These are phyloP conservation scores for Ptychodera flava DNA, from an alignment of 35 echinoderm and acorn worm genomes.

Conservation along the genomic window DNA sequence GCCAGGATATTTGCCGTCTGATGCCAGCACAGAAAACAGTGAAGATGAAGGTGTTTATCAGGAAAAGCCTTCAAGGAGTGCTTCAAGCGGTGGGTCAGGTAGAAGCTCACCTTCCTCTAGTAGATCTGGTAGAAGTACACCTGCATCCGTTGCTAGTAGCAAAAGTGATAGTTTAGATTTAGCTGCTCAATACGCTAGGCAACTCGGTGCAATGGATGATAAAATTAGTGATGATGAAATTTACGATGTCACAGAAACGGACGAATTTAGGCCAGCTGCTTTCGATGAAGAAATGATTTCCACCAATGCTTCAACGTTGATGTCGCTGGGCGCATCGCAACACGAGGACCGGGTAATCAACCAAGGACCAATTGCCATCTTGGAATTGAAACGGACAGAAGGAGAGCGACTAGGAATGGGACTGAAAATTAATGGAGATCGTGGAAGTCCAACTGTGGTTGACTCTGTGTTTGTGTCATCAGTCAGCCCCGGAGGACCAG, in stretches of 20 bases:
- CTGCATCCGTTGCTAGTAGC: neutral
- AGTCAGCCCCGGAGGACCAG: conserved; percentile 56
- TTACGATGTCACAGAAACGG: too few relatives aligned
- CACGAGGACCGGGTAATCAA: neutral
- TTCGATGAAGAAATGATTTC: neutral
- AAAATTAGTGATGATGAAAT: neutral
- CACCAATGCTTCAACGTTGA: neutral
- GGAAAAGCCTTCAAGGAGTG: neutral
- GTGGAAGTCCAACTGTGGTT: conserved; percentile 45
- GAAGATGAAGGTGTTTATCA: neutral
- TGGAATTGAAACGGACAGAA: conserved; percentile 44
- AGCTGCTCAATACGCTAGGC: neutral
- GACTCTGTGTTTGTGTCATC: conserved; percentile 70
- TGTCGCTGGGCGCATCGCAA: neutral
- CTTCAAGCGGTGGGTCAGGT: neutral
- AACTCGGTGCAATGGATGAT: neutral
- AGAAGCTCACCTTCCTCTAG: neutral
- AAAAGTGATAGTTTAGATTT: neutral
- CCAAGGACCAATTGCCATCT: conserved; percentile 19
- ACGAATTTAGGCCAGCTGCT: neutral
- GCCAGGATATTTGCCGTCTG: neutral
- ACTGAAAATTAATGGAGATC: conserved; percentile 76
- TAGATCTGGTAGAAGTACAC: neutral
- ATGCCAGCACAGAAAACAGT: neutral
- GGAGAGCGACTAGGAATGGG: conserved; percentile 90